Evolutionary conservation across 2,113 vertebrate species (phyloP), one percentile per base, ranked within the genome.

Genomic region (Glaucidium brasilianum): DNA sequence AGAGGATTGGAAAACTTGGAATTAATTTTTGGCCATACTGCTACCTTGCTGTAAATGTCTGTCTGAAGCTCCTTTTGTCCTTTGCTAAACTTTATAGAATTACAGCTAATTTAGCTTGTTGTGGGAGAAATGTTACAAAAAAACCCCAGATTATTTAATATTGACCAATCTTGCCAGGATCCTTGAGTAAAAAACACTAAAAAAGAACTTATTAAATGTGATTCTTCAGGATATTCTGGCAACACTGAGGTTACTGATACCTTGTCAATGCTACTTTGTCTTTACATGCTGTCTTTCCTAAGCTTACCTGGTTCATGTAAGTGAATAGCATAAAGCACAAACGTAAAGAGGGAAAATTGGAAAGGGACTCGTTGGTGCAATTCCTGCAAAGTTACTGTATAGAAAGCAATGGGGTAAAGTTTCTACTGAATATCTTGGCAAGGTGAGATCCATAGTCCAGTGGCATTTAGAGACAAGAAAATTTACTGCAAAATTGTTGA

Each of bases 251-350:
- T 50, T 72, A 76, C 56, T 20, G 20, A 71, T 29, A 78, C 52
- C 23, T 64, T 12, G 23, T n/a, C 71, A 59, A 5, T 14, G 14
- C 13, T 52, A 13, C 56, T n/a, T 71, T 64, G 39, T 15, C 53
- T 90, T 52, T 23, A 27, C 34, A 49, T 13, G 8, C 30, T 64
- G 15, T 12, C 67, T 68, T 71, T 63, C 72, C 37, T 4, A 12
- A 77, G 25, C 9, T 12, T 22, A 69, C 6, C 5, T 1, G 2
- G 19, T 4, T 34, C 5, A 25, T 17, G 1, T 5, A 67, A 77
- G 27, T 20, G 34, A 43, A 21, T 12, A 50, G 3, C 32, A 41
- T 2, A 20, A 32, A 34, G 20, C 39, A 59, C 47, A 78, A 55
- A 74, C 2, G 22, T 21, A 55, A n/a, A 75, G 35, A 32, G 15